These are phyloP conservation scores for Trigoniulus corallinus DNA, from an alignment of 1,140 invertebrate genomes.

Conservation along the genomic window DNA sequence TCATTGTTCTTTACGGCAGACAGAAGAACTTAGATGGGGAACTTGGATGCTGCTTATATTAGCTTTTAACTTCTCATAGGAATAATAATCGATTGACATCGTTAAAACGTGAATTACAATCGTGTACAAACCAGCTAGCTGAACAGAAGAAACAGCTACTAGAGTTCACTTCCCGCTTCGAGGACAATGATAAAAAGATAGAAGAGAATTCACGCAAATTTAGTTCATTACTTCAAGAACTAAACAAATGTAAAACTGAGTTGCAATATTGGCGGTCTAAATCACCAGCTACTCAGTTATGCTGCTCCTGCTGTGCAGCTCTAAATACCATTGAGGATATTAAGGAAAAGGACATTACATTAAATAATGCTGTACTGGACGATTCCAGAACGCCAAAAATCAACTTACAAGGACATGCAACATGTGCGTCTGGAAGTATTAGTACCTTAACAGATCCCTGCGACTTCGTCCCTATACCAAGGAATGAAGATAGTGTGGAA, in stretches of 20 bases:
- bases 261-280: conserved; percentile 75
- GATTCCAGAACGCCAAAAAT: too few relatives aligned
- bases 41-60: too few relatives aligned
- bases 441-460: background rate
- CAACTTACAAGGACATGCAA: too few relatives aligned
- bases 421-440: too few relatives aligned
- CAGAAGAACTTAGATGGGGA: too few relatives aligned
- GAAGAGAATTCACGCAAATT: conserved; percentile 74
- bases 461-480: background rate
- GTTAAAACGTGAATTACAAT: conserved; percentile 52
- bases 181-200: conserved; percentile 77
- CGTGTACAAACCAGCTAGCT: conserved; percentile 51
- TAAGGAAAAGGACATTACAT: too few relatives aligned
- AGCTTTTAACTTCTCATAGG: conserved; percentile 21
- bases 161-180: conserved; percentile 60
- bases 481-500: too few relatives aligned
- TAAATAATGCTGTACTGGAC: too few relatives aligned
- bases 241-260: conserved; percentile 78
- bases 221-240: conserved; percentile 66
- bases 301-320: background rate
- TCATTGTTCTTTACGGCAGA: too few relatives aligned
- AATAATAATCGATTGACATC: conserved; percentile 60
- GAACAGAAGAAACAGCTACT: conserved; percentile 59
- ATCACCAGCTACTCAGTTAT: conserved; percentile 39
- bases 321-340: too few relatives aligned